Evolutionary conservation across 2,888 invertebrate genomes (phyloP).

Genomic region (Rhogogaster chlorosoma): DNA sequence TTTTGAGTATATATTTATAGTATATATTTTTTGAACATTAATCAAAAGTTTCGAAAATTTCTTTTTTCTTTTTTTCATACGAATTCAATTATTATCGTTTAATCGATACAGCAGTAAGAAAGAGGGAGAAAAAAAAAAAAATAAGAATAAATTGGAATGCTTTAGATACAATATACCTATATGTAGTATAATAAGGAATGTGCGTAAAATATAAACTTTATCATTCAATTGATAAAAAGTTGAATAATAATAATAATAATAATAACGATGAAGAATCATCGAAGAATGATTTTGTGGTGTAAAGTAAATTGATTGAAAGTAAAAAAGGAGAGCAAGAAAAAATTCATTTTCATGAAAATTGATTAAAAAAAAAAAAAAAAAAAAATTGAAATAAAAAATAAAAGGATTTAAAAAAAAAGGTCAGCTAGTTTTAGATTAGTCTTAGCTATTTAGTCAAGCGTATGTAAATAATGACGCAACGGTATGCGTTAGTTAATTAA

Average conservation of each 20-base stretch:
- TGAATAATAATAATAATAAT: background rate
- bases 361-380: conserved; percentile 56
- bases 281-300: background rate
- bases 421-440: background rate
- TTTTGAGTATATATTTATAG: background rate
- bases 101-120: background rate
- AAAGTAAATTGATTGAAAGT: background rate
- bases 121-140: conserved; percentile 70
- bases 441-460: background rate
- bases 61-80: too few relatives aligned
- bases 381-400: conserved; percentile 57
- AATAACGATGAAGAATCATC: background rate
- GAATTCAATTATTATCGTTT: background rate
- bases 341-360: conserved; percentile 53
- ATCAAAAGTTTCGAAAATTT: conserved; percentile 37
- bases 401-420: conserved; percentile 62
- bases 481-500: background rate
- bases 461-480: conserved; percentile 1
- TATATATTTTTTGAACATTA: background rate
- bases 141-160: conserved; percentile 57
- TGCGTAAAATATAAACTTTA: background rate
- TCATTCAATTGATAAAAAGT: background rate
- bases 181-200: background rate
- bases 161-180: background rate
- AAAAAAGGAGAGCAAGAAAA: conserved; percentile 54